Evolutionary conservation across 2,113 vertebrate genomes (phyloP), one percentile per base, ranked within the genome.

Genomic region (Gasterosteus nipponicus): DNA sequence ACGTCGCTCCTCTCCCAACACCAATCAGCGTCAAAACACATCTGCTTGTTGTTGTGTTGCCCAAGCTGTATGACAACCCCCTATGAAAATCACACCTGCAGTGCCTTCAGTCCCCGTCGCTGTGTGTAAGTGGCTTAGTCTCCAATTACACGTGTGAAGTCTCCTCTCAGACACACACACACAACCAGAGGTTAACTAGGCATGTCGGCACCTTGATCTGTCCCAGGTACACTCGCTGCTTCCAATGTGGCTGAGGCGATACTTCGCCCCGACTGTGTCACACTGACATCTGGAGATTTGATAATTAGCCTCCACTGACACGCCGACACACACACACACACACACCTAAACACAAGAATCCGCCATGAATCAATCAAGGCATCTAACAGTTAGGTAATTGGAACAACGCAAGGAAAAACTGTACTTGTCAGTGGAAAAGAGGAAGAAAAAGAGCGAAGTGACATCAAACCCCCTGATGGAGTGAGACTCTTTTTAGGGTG

Each of bases 71-170:
- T 67, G 61, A 74, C 66, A 66, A 78, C 79, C 68, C 79, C 49
- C 75, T 44, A 73, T 65, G 73, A 82, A 84, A 86, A 66, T 80
- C 73, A 82, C 71, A 86, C 78, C 44, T n/a, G 47, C 57, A 5
- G 16, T 6, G 11, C 44, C 61, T 78, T 41, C 71, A 83, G 71
- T 86, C 81, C 47, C 73, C 49, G 69, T 73, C 31, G 56, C 16
- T 63, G 70, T 63, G 73, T 51, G 69, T 87, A 87, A 88, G 79
- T 82, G 73, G 69, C 84, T 77, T 77, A 68, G 65, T 87, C 75
- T 91, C 88, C 91, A 92, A 90, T 92, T 90, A 93, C 89, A 90
- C 46, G 85, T 92, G 89, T 89, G 85, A 93, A 88, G 87, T 79
- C 89, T 86, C 80, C 33, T 59, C 10, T 22, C 54, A 51, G 58